Conservation (phyloP, 2,797 vertebrate species). For the Lates japonicus region DNA sequence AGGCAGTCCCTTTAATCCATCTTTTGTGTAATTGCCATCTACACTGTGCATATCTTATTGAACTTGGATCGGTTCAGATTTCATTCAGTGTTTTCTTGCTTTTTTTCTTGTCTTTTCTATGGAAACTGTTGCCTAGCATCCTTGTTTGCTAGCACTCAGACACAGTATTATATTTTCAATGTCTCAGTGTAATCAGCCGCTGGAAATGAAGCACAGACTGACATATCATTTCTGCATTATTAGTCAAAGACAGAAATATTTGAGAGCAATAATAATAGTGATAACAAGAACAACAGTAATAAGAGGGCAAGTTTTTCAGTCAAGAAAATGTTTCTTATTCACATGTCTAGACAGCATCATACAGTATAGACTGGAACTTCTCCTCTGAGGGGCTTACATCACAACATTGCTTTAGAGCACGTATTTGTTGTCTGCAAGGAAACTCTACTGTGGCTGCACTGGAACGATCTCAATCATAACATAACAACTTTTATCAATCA, state of each 20-base stretch:
- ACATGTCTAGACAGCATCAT: slow-evolving; percentile 7
- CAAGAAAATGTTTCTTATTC: not conserved
- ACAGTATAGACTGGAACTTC: not conserved
- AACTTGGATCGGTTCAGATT: slow-evolving; percentile 21
- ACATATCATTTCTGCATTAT: slow-evolving; percentile 13
- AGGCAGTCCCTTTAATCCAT: slow-evolving; percentile 4
- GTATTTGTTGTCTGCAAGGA: not conserved
- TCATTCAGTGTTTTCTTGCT: not conserved
- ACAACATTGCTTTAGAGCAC: not conserved
- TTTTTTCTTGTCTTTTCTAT: not conserved
- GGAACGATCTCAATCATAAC: not conserved
- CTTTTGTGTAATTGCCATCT: not conserved
- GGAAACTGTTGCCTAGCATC: not conserved
- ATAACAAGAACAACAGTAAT: not conserved
- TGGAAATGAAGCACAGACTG: not conserved
- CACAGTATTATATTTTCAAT: slow-evolving; percentile 5
- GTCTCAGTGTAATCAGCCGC: slow-evolving; percentile 14
- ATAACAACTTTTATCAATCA: not conserved
- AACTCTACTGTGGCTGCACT: not conserved
- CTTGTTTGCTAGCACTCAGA: not conserved
- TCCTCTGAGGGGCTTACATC: not conserved
- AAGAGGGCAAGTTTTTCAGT: not conserved
- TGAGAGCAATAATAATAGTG: not conserved
- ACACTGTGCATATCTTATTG: slow-evolving; percentile 1
- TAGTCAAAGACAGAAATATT: not conserved